These are phyloP conservation scores for Schrankia costaestrigalis DNA, from an alignment of 2,888 invertebrate species.

Conservation along the genomic window DNA sequence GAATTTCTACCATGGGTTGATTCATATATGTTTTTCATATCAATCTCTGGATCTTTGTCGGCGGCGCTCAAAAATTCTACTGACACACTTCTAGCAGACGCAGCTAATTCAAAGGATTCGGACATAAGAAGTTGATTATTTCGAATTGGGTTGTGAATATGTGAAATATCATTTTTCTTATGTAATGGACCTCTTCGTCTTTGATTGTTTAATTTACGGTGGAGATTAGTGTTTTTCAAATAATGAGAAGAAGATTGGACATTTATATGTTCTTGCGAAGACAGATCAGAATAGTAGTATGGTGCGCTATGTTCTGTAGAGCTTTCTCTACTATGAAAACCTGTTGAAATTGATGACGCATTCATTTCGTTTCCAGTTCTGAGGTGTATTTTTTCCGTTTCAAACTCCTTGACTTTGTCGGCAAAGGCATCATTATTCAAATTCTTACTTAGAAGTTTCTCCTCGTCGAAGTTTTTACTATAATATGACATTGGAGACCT, in stretches of 20 bases:
- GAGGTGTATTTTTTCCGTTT: constrained; percentile 60
- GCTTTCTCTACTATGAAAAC: constrained; percentile 82
- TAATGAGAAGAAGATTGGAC: constrained; percentile 67
- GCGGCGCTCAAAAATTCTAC: constrained; percentile 84
- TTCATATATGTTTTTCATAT: constrained; percentile 87
- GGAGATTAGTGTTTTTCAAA: constrained; percentile 73
- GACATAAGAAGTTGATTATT: constrained; percentile 54
- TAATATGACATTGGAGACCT: constrained; percentile 74
- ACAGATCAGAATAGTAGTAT: constrained; percentile 92
- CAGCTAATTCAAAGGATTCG: constrained; percentile 76
- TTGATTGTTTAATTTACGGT: constrained; percentile 86
- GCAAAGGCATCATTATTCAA: constrained; percentile 59
- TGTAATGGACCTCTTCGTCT: constrained; percentile 82
- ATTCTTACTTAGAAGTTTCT: constrained; percentile 63
- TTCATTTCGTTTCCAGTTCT: constrained; percentile 55
- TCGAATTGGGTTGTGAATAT: constrained; percentile 87
- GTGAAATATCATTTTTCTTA: constrained; percentile 84
- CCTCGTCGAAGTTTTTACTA: constrained; percentile 66
- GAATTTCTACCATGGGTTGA: constrained; percentile 82
- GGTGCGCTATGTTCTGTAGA: constrained; percentile 87
- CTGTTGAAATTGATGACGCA: constrained; percentile 62
- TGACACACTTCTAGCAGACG: constrained; percentile 82
- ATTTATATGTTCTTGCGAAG: constrained; percentile 76
- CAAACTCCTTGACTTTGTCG: constrained; percentile 75
- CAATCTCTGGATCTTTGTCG: constrained; percentile 84